A percentile compares a stretch with the other conserved stretches of the same genome.
Evolutionary conservation across 1,140 invertebrate genomes (phyloP).

Genomic region (Drosophila suzukii): DNA sequence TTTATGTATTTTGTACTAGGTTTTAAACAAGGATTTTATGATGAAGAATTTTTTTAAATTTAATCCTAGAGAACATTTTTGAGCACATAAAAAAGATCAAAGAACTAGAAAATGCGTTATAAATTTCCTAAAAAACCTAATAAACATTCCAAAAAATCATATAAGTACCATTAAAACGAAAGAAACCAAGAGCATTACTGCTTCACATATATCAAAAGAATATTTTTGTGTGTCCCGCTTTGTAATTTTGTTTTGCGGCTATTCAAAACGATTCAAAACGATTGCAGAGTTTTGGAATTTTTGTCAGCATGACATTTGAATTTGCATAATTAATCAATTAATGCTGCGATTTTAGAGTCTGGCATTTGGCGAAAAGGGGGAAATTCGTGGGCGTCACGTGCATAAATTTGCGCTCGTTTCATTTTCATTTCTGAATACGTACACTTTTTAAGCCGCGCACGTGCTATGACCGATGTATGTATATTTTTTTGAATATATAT

Average conservation of each 20-base stretch:
- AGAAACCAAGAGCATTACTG: background rate
- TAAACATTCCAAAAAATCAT: background rate
- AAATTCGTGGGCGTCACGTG: slow-evolving; percentile 54
- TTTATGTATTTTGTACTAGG: too few species aligned
- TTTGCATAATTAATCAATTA: slow-evolving; percentile 82
- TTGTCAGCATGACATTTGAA: slow-evolving; percentile 50
- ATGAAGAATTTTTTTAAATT: too few species aligned
- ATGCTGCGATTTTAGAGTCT: slow-evolving; percentile 56
- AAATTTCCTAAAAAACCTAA: background rate
- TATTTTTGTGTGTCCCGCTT: background rate
- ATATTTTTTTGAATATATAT: slow-evolving; percentile 53
- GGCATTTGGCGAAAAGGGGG: background rate
- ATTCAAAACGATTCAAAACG: slow-evolving; percentile 15
- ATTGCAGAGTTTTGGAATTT: slow-evolving; percentile 31
- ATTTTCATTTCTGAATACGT: slow-evolving; percentile 55
- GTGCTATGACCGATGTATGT: slow-evolving; percentile 53
- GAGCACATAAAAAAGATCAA: background rate
- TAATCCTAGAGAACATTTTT: too few species aligned
- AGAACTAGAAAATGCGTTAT: background rate
- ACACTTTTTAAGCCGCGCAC: slow-evolving; percentile 72
- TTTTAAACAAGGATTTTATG: too few species aligned
- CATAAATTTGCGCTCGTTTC: slow-evolving; percentile 65
- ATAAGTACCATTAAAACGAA: background rate
- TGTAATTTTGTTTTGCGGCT: slow-evolving; percentile 14
- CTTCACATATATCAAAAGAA: background rate